phyloP scores from a whole-genome alignment of 2,888 invertebrate genomes.

The Dermolepida albohirtum region DNA sequence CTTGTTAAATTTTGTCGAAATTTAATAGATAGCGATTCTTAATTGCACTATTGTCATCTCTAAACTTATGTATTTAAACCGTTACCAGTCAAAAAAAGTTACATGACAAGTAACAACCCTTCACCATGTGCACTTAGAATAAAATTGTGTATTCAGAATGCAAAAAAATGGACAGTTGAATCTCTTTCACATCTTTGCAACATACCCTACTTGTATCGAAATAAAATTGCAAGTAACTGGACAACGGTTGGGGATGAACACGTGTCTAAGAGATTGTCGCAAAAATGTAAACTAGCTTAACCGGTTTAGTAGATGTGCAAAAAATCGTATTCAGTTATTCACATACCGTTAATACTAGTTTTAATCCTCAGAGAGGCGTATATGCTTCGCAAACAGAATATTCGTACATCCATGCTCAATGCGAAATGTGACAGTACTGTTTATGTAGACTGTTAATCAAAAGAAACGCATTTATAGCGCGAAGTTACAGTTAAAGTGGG shows the following conservation, averaged over 20 bases:
- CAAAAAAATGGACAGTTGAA: constrained; percentile 27
- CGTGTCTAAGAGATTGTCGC: constrained; percentile 26
- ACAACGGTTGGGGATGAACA: constrained; percentile 13
- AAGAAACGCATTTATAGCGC: too few relatives aligned
- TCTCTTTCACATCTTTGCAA: constrained; percentile 3
- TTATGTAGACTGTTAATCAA: too few relatives aligned
- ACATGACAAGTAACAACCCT: constrained; percentile 27
- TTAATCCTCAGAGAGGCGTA: neutral
- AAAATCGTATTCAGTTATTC: constrained; percentile 22
- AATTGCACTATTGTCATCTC: constrained; percentile 21
- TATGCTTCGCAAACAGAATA: too few relatives aligned
- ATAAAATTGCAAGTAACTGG: constrained; percentile 39
- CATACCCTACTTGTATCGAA: constrained; percentile 22
- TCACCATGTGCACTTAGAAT: constrained; percentile 15
- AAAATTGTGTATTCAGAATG: constrained; percentile 22
- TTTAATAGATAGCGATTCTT: neutral
- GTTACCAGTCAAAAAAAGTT: constrained; percentile 16
- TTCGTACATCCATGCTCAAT: too few relatives aligned
- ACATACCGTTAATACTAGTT: constrained; percentile 17
- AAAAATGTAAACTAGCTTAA: constrained; percentile 36
- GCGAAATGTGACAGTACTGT: too few relatives aligned
- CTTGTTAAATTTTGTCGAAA: too few relatives aligned
- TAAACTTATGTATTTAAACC: constrained; percentile 20
- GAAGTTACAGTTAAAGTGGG: too few relatives aligned
- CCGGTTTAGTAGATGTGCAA: constrained; percentile 22